A percentile compares a stretch with the other conserved stretches of the same genome.
phyloP scores from a whole-genome alignment of 2,888 invertebrate species.

The Diaperis boleti region DNA sequence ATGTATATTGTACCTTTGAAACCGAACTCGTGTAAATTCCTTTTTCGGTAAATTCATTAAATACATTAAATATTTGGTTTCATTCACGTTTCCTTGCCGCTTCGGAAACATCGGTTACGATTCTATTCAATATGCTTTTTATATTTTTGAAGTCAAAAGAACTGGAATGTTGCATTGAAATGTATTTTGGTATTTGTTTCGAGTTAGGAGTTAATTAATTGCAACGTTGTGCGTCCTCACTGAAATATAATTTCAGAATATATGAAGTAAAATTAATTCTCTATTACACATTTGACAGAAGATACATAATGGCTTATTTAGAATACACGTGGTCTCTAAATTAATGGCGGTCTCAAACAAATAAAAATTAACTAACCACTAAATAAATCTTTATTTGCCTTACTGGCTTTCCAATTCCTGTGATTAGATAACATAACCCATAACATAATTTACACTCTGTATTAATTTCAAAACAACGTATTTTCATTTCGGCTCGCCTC shows the following conservation, averaged over 20 bases:
- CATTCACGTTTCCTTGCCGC: slow-evolving; percentile 2
- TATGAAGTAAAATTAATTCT: too few species aligned
- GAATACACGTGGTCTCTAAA: too few species aligned
- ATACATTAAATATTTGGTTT: not conserved
- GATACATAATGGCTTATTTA: too few species aligned
- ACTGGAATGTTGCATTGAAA: not conserved
- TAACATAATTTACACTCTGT: too few species aligned
- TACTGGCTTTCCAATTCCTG: too few species aligned
- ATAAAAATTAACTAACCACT: too few species aligned
- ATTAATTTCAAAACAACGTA: too few species aligned
- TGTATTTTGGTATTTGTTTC: not conserved
- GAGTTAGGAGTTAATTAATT: slow-evolving; percentile 11
- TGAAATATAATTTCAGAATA: slow-evolving; percentile 19
- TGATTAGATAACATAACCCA: too few species aligned
- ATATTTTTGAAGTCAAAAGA: slow-evolving; percentile 1
- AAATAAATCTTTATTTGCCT: too few species aligned
- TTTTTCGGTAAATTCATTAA: slow-evolving; percentile 7
- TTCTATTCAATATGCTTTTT: slow-evolving; percentile 11
- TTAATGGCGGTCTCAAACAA: too few species aligned
- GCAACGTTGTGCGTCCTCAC: slow-evolving; percentile 1
- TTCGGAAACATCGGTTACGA: slow-evolving; percentile 12
- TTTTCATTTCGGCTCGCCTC: too few species aligned
- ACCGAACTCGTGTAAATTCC: slow-evolving; percentile 4
- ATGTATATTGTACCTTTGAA: not conserved
- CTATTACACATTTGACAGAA: too few species aligned